Percentiles rank a stretch among this genome's conserved stretches.
These are phyloP conservation scores for Benthosema pterotum DNA, from an alignment of 2,797 vertebrate species.

Conservation along the genomic window DNA sequence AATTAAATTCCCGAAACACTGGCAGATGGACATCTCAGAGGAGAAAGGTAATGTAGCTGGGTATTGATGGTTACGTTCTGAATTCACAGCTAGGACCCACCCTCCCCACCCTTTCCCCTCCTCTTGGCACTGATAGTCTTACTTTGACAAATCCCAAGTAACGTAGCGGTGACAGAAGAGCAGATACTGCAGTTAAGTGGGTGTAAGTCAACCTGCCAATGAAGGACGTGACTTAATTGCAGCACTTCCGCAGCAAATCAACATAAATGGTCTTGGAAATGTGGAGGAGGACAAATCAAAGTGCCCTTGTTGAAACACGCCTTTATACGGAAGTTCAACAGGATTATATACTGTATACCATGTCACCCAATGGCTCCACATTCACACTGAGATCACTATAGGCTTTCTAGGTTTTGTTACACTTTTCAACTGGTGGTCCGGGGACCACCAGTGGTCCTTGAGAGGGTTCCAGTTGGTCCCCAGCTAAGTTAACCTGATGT, in stretches of 20 bases:
- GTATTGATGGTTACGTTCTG: slow-evolving; percentile 74
- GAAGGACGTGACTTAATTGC: slow-evolving; percentile 76
- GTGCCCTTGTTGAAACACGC: slow-evolving; percentile 51
- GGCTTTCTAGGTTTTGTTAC: too few species aligned
- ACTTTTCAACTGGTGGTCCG: too few species aligned
- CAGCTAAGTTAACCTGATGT: too few species aligned
- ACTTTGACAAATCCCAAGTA: slow-evolving; percentile 77
- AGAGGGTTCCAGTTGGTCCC: too few species aligned
- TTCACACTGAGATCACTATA: too few species aligned
- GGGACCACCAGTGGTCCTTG: too few species aligned
- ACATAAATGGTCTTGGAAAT: slow-evolving; percentile 74
- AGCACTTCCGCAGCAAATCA: slow-evolving; percentile 77
- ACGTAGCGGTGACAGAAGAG: slow-evolving; percentile 68
- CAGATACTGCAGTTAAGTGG: slow-evolving; percentile 76
- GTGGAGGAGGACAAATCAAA: slow-evolving; percentile 64
- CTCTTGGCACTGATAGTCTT: slow-evolving; percentile 60
- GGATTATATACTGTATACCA: slow-evolving; percentile 37
- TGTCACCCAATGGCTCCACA: background rate
- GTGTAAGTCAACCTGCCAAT: slow-evolving; percentile 83
- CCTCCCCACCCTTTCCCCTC: slow-evolving; percentile 56
- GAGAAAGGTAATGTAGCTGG: slow-evolving; percentile 49
- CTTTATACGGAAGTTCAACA: slow-evolving; percentile 63
- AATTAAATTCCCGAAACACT: slow-evolving; percentile 26
- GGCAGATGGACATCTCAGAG: slow-evolving; percentile 12
- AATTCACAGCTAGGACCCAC: slow-evolving; percentile 65